Percentiles rank a stretch among this genome's conserved stretches.
These are phyloP conservation scores for Psilopogon haemacephalus DNA, from an alignment of 2,113 vertebrate genomes.

Conservation along the genomic window DNA sequence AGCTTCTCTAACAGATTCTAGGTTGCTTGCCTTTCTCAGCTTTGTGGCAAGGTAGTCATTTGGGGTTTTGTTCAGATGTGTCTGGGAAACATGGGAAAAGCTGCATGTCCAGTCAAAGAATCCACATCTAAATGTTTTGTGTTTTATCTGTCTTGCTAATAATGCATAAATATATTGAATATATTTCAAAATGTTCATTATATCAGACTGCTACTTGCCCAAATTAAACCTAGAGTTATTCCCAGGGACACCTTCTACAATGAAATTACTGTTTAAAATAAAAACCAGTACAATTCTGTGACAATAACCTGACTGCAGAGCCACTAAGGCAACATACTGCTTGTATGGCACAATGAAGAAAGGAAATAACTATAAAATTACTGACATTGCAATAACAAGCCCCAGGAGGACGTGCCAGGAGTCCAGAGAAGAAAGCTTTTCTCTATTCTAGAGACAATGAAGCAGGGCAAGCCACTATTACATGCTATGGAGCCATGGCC, in stretches of 20 bases:
- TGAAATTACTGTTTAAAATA: background rate
- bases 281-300: background rate
- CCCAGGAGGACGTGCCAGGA: background rate
- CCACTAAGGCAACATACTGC: background rate
- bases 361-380: background rate
- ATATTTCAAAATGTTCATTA: background rate
- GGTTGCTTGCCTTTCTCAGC: background rate
- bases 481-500: background rate
- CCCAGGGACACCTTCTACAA: background rate
- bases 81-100: background rate
- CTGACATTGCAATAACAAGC: background rate
- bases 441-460: background rate
- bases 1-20: background rate
- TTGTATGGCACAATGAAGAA: background rate
- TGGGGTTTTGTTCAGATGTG: background rate
- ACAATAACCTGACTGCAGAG: background rate
- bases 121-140: fast-evolving
- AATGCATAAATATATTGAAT: background rate
- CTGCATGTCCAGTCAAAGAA: background rate
- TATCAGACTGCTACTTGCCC: background rate
- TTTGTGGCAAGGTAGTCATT: background rate
- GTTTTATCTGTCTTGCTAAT: background rate
- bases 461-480: background rate
- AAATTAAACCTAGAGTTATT: background rate
- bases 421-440: background rate